These are phyloP conservation scores for Oncorhynchus keta DNA, from an alignment of 2,113 vertebrate genomes.

Conservation along the genomic window DNA sequence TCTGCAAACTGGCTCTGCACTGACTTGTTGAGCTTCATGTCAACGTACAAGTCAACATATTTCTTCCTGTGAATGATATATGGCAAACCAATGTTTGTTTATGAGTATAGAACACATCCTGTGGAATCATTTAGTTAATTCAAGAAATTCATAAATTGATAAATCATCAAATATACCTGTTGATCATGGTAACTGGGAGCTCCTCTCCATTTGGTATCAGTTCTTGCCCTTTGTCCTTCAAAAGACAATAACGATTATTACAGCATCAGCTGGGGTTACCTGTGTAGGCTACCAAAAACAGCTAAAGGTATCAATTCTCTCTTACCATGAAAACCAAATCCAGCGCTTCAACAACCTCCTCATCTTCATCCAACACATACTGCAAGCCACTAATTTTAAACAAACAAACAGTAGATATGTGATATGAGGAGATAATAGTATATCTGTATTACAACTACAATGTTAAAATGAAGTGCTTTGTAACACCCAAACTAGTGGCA, in stretches of 20 bases:
- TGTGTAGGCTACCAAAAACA: background rate
- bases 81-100: background rate
- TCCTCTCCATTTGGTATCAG: conserved; percentile 12
- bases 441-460: no score
- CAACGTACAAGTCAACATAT: conserved; percentile 67
- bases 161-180: background rate
- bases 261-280: background rate
- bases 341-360: conserved; percentile 34
- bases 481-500: no score
- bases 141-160: background rate
- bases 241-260: background rate
- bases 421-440: no score
- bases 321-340: conserved; percentile 67
- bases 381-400: conserved; percentile 43
- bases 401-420: background rate
- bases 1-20: conserved; percentile 55
- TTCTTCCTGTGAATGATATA: conserved; percentile 40
- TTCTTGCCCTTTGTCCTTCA: background rate
- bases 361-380: conserved; percentile 56
- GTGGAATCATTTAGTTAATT: background rate
- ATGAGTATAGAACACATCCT: background rate
- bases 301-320: background rate
- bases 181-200: conserved; percentile 12
- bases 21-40: conserved; percentile 60
- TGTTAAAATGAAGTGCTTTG: no score